Evolutionary conservation across 2,888 invertebrate species (phyloP).

Genomic region (Agrenia bidenticulata): DNA sequence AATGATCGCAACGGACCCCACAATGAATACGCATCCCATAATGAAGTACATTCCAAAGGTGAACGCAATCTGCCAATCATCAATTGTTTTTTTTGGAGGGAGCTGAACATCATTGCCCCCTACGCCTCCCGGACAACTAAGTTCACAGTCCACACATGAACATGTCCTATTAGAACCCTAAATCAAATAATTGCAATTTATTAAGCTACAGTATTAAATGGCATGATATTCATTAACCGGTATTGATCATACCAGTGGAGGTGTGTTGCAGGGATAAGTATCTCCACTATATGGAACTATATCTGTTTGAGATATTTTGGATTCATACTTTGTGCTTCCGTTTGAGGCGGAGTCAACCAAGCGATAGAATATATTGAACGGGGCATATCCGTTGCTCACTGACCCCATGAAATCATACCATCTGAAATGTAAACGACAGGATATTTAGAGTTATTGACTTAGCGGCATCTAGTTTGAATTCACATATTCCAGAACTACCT

Average conservation of each 20-base stretch:
- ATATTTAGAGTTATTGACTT: too few species aligned
- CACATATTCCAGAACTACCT: conserved; percentile 51
- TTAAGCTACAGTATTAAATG: not conserved
- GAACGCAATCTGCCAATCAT: conserved; percentile 69
- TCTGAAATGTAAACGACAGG: conserved; percentile 4
- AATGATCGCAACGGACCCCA: conserved; percentile 35
- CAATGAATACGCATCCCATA: conserved; percentile 66
- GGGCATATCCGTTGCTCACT: conserved; percentile 54
- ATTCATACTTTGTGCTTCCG: conserved; percentile 1
- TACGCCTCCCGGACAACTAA: conserved; percentile 71
- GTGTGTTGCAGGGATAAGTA: conserved; percentile 36
- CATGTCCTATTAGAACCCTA: conserved; percentile 64
- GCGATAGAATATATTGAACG: conserved; percentile 66
- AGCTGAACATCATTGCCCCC: conserved; percentile 54
- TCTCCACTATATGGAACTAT: conserved; percentile 30
- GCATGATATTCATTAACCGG: too few species aligned
- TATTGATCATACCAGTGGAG: conserved; percentile 26
- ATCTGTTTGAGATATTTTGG: not conserved
- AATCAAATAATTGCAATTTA: not conserved
- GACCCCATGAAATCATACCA: conserved; percentile 49
- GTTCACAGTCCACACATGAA: conserved; percentile 82
- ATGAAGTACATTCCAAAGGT: conserved; percentile 57
- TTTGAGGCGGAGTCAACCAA: conserved; percentile 33
- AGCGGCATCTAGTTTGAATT: too few species aligned
- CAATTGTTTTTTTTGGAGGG: conserved; percentile 65